Evolutionary conservation across 2,888 invertebrate species (phyloP), one percentile per base, ranked within the genome.

Genomic region (Tuberolachnus salignus): DNA sequence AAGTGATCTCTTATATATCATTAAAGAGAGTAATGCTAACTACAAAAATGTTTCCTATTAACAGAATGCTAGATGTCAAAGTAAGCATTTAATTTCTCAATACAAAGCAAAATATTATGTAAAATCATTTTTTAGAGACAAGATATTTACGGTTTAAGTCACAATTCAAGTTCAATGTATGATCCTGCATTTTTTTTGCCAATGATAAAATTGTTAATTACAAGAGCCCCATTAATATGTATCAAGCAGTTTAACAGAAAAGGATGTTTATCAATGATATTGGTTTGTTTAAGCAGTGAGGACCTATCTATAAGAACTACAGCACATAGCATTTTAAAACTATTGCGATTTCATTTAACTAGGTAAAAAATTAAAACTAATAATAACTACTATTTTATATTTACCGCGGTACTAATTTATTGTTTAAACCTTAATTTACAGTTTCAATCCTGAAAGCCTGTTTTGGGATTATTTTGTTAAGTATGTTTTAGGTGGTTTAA

Each of bases 161-260:
- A 23, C 23, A 4, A 55, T n/a, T n/a, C 57, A n/a, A 63, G 64
- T 73, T 85, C 87, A 4, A 87, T 92, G 72, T 96, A 95, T 83
- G 95, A 96, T 86, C 92, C 95, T 1, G 88, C 91, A 42, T 96
- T 95, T 85, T 87, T 94, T 82, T 87, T 95, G 74, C 93, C 94
- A 0, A 85, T 95, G 13, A 89, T 96, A 84, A 90, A 91, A 84
- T 86, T 94, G 63, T 87, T 95, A 81, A 90, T 91, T 0, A 91
- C 93, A 6, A 93, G 93, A 82, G 90, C 91, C 59, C 88, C 90
- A 70, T 90, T 94, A 1, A 90, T n/a, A n/a, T n/a, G 91, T 21
- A 91, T 92, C 80, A 90, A 91, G 83, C 89, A 89, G 85, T 88
- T 94, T 81, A 88, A 91, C 19, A 88, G 91, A 81, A 89, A 88